Base-by-base conservation (phyloP, 2,888 invertebrate genomes). In the Ectemnius continuus region DNA sequence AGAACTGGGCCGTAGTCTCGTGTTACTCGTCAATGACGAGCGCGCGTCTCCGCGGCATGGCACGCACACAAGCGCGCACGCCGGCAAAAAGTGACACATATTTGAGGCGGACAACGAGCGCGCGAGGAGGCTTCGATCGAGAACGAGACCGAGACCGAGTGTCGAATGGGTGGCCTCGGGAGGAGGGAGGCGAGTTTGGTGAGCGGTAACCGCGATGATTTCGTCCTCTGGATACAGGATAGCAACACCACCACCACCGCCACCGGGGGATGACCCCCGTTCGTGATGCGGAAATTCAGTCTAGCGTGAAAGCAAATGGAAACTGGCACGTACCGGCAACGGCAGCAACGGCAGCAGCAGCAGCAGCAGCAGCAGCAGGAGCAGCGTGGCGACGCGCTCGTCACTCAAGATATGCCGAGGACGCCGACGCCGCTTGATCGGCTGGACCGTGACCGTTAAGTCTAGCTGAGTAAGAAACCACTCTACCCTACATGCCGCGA, bases 1-100 rank as follows among this genome's bases (percentile, higher is more conserved):
- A 77, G 82, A 85, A 84, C 83, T 84, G 84, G 84, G 85, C 78
- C 84, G 84, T 78, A 78, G 73, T 84, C 81, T 84, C 82, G 82
- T 63, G 81, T 83, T 84, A 80, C 82, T 63, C 78, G 73, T 52
- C 36, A 57, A 68, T 57, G 70, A 61, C 67, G 71, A 36, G 8
- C 71, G 72, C 52, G 16, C 4, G 52, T 82, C 81, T 83, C 82
- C 75, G 36, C 36, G 76, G 70, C 76, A 76, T 78, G 78, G 67
- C 64, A 64, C 64, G 74, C 71, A 64, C 64, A 75, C 71, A 62
- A 64, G 70, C 36, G 36, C 52, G 63, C 23, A n/a, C n/a, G n/a
- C 45, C 67, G 45, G 81, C 75, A 84, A 85, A 83, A 83, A 85
- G 73, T 85, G 84, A 84, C 85, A 81, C 78, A 81, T 82, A 83